Conservation (phyloP, 1,140 invertebrate genomes). For the Portunus trituberculatus region DNA sequence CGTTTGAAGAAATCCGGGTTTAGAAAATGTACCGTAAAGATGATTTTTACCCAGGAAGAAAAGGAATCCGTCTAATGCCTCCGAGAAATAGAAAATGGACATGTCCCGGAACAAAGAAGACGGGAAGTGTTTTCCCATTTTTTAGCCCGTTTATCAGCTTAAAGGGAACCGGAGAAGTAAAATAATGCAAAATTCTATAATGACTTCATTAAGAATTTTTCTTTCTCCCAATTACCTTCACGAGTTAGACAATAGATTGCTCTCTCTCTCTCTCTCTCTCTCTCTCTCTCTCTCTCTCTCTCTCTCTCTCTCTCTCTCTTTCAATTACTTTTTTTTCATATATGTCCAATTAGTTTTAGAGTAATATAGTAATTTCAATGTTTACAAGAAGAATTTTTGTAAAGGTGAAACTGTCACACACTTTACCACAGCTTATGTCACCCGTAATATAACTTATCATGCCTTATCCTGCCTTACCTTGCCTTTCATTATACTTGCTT, state of each 20-base stretch:
- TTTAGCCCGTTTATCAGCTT: background rate
- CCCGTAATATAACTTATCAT: no score
- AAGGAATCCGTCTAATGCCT: background rate
- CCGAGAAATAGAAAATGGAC: background rate
- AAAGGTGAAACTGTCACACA: no score
- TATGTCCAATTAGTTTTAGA: no score
- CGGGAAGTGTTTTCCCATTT: background rate
- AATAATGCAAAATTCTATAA: background rate
- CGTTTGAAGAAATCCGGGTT: background rate
- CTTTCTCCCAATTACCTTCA: background rate
- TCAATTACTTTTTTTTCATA: no score
- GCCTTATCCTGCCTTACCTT: no score
- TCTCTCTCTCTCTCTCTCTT: no score
- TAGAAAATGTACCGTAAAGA: background rate
- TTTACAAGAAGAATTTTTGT: no score
- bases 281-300: constrained; percentile 2
- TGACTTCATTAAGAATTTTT: constrained; percentile 24
- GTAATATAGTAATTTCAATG: no score
- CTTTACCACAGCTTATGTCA: no score
- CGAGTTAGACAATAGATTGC: constrained; percentile 3
- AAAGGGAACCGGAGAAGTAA: background rate
- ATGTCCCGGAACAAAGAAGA: background rate
- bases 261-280: constrained; percentile 20
- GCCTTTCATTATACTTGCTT: no score
- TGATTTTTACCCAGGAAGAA: background rate